Conservation (phyloP, 2,797 vertebrate genomes). For the Takifugu rubripes region DNA sequence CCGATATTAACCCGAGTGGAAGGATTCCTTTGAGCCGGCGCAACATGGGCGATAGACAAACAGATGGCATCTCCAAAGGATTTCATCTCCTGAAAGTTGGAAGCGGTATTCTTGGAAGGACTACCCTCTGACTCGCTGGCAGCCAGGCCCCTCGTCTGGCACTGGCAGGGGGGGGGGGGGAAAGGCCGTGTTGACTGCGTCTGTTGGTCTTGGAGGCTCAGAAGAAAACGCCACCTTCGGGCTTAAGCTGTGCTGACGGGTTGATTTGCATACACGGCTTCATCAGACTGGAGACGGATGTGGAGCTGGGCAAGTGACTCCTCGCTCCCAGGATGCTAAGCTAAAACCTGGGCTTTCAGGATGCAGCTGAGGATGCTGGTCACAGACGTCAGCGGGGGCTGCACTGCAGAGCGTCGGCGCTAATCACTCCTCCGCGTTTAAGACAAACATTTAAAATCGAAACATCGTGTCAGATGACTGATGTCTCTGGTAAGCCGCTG, state of each 20-base stretch:
- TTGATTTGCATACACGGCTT: constrained; percentile 52
- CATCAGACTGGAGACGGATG: constrained; percentile 36
- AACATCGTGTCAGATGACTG: constrained; percentile 32
- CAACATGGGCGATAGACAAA: constrained; percentile 57
- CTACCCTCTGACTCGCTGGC: constrained; percentile 60
- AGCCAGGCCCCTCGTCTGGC: constrained; percentile 42
- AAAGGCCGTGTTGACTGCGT: constrained; percentile 52
- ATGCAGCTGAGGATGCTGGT: constrained; percentile 3
- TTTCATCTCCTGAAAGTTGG: constrained; percentile 61
- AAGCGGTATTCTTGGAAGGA: constrained; percentile 61
- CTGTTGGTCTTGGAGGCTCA: constrained; percentile 25
- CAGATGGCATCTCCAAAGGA: constrained; percentile 68
- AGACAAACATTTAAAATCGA: constrained; percentile 31
- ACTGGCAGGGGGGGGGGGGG: constrained; percentile 32
- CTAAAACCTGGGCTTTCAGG: no score
- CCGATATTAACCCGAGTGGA: constrained; percentile 22
- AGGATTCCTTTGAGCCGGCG: constrained; percentile 37
- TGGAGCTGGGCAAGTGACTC: constrained; percentile 5
- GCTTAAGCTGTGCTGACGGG: constrained; percentile 21
- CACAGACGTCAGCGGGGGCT: constrained; percentile 11
- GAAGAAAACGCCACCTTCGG: constrained; percentile 9
- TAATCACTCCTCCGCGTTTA: constrained; percentile 36
- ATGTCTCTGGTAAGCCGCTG: constrained; percentile 35
- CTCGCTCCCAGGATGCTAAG: no score
- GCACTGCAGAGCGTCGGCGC: constrained; percentile 11